Evolutionary conservation across 2,888 invertebrate species (phyloP), one percentile per base, ranked within the genome.

Genomic region (Pristionchus fissidentatus): DNA sequence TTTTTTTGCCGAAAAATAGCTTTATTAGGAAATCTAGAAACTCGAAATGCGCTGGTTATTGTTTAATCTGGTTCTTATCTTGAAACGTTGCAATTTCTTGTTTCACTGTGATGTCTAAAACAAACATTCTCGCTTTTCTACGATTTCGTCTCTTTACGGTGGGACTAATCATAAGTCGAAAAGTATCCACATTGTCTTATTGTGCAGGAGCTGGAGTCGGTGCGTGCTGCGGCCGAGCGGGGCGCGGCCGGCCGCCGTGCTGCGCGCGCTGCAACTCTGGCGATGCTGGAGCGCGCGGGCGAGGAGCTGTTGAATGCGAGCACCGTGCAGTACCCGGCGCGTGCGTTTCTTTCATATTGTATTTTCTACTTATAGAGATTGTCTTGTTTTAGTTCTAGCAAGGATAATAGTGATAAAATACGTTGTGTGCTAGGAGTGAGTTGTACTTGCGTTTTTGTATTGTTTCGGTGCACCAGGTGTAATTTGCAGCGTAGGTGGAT

Each of bases 281-380:
- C 86, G 55, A 89, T 91, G 86, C 83, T 91, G 38, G 88, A 89
- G 1, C 87, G 87, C 22, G 87, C 89, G 82, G 86, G 85, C 49
- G 91, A 91, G 52, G 91, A 91, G 35, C 85, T 91, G 26, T 89
- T 89, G 77, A 91, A 91, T 78, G 89, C 92, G 46, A 88, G 90
- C 10, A 89, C 90, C 7, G 90, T 92, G 35, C 85, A 86, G 13
- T 91, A 90, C 85, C 91, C 91, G 22, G 86, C 88, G 10, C 91
- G 90, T 90, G 38, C 73, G 87, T 86, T 62, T 1, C 2, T 35
- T 35, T 35, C 57, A 62, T 62, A 15, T 1, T 29, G 26, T 62
- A 0, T 29, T 26, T 32, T 2, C 8, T 15, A 29, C 83, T 5
- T n/a, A 35, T n/a, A 35, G 70, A 43, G 41, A 4, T 3, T 41